Percentiles rank a stretch among this genome's conserved stretches.
phyloP scores from a whole-genome alignment of 23 tunicate species.

The Phallusia fumigata region DNA sequence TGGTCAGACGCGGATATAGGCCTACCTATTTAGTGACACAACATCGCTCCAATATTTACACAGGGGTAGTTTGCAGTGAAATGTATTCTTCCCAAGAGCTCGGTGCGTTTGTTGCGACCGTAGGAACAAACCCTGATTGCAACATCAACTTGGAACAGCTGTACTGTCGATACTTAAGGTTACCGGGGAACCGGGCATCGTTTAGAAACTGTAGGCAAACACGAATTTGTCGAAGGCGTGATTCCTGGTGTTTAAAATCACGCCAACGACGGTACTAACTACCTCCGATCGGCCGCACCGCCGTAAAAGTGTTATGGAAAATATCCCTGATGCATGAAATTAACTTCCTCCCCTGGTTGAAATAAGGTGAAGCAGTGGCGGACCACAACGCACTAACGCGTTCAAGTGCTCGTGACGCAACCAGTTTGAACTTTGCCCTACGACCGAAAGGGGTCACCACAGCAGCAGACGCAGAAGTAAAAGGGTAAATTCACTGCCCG shows the following conservation, averaged over 20 bases:
- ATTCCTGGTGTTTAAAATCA: background rate
- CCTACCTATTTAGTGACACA: too few relatives aligned
- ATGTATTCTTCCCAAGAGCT: too few relatives aligned
- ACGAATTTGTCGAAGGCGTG: background rate
- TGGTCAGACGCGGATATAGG: too few relatives aligned
- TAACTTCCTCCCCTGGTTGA: background rate
- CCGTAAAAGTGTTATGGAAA: background rate
- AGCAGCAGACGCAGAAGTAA: background rate
- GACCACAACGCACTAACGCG: background rate
- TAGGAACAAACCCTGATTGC: too few relatives aligned
- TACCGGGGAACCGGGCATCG: too few relatives aligned
- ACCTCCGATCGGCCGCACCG: background rate
- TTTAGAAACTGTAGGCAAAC: background rate
- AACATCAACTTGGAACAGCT: too few relatives aligned
- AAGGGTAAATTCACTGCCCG: too few relatives aligned
- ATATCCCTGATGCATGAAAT: background rate
- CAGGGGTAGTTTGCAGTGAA: too few relatives aligned
- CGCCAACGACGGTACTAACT: background rate
- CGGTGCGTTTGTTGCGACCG: too few relatives aligned
- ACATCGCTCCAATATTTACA: too few relatives aligned
- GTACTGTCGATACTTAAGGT: too few relatives aligned
- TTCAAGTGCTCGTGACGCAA: background rate
- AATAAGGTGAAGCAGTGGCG: background rate
- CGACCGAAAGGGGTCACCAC: background rate
- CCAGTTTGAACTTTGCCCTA: conserved; percentile 4